Percentiles rank a stretch among this genome's conserved stretches.
These are phyloP conservation scores for Cheilosia impressa DNA, from an alignment of 2,888 invertebrate species.

Conservation along the genomic window DNA sequence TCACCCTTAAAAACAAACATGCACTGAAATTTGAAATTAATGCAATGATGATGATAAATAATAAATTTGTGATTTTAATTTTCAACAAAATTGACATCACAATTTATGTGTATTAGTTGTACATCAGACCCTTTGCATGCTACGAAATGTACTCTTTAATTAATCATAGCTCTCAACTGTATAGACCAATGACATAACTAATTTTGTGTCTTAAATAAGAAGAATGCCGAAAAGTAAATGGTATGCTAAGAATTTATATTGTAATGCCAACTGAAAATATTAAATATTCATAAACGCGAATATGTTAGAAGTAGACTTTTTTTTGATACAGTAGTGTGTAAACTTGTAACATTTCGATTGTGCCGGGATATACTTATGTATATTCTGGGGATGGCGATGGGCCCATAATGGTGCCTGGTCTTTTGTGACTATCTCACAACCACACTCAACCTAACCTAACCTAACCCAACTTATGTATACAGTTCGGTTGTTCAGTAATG, in stretches of 20 bases:
- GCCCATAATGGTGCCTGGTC: no score
- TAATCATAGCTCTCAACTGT: neutral
- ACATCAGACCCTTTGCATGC: slow-evolving; percentile 28
- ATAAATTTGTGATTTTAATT: slow-evolving; percentile 50
- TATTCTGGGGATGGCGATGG: no score
- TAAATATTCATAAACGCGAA: neutral
- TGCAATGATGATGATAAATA: slow-evolving; percentile 65
- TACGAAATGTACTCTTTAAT: neutral
- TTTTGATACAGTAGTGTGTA: no score
- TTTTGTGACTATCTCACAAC: no score
- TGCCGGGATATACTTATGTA: no score
- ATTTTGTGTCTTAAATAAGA: neutral
- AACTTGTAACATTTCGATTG: no score
- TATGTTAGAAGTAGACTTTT: neutral
- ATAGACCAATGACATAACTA: neutral
- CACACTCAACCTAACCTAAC: no score
- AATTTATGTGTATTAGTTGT: slow-evolving; percentile 14
- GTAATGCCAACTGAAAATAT: neutral
- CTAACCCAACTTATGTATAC: no score
- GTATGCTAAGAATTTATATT: neutral
- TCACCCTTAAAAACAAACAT: slow-evolving; percentile 61
- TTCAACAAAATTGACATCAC: neutral
- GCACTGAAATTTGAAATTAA: slow-evolving; percentile 62
- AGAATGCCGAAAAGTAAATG: neutral
- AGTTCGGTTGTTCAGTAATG: no score